phyloP scores from a whole-genome alignment of 2,888 invertebrate genomes.

The Sclerodermus sp. region DNA sequence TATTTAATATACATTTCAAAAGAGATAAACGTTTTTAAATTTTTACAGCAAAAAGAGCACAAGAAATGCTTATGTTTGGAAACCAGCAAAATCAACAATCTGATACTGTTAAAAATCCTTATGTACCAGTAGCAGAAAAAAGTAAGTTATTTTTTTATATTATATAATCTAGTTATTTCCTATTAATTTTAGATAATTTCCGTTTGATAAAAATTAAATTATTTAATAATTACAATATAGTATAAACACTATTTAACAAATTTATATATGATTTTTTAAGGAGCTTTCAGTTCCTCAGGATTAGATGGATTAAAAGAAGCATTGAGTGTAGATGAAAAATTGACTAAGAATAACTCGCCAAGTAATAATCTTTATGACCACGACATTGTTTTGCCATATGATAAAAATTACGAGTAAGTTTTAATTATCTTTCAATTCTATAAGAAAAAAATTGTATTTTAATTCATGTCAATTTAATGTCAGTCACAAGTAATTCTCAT shows the following conservation, averaged over 20 bases:
- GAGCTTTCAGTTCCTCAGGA: slow-evolving; percentile 44
- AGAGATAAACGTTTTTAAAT: no score
- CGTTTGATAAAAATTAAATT: no score
- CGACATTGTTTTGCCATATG: slow-evolving; percentile 30
- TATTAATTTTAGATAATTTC: no score
- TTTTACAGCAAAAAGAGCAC: slow-evolving; percentile 53
- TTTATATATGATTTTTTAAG: slow-evolving; percentile 18
- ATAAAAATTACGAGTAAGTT: slow-evolving; percentile 45
- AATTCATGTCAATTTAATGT: no score
- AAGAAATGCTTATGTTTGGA: slow-evolving; percentile 57
- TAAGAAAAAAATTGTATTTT: no score
- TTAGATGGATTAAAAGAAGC: slow-evolving; percentile 40
- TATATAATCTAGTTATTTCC: background rate
- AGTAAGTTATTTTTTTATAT: slow-evolving; percentile 24
- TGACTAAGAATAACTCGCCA: slow-evolving; percentile 28
- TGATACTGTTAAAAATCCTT: slow-evolving; percentile 26
- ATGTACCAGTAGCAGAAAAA: slow-evolving; percentile 37
- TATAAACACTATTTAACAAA: no score
- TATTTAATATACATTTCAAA: no score
- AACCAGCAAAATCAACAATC: slow-evolving; percentile 53
- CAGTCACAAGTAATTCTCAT: no score
- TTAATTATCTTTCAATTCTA: background rate
- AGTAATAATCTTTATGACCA: slow-evolving; percentile 30
- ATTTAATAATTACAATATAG: no score
- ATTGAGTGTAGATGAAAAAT: slow-evolving; percentile 32